Evolutionary conservation across 2,888 invertebrate species (phyloP).

Genomic region (Thecocarcelia acutangulata): DNA sequence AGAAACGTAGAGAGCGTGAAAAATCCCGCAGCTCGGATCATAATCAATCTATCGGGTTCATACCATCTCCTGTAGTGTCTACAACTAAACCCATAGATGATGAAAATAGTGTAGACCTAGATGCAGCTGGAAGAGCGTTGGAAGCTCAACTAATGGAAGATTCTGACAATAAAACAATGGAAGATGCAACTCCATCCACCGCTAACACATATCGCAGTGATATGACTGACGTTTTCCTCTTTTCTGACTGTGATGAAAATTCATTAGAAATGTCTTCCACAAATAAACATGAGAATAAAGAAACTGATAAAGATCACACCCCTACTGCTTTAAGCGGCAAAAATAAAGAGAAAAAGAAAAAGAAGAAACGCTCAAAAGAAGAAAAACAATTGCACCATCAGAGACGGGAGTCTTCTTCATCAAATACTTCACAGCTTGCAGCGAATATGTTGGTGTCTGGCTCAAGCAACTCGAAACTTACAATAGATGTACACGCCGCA

Average conservation of each 20-base stretch:
- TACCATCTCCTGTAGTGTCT: constrained; percentile 47
- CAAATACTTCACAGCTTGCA: constrained; percentile 64
- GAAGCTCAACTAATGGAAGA: constrained; percentile 91
- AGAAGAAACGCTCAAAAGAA: constrained; percentile 91
- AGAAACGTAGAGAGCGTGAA: constrained; percentile 85
- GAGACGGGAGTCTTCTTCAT: constrained; percentile 73
- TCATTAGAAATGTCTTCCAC: constrained; percentile 79
- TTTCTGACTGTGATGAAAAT: constrained; percentile 84
- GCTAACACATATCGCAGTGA: constrained; percentile 79
- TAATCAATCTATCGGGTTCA: constrained; percentile 64
- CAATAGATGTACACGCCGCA: constrained; percentile 76
- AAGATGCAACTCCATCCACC: constrained; percentile 80
- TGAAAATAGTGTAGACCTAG: constrained; percentile 90
- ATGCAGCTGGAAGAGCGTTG: constrained; percentile 90
- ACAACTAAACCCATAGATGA: constrained; percentile 81
- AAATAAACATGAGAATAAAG: constrained; percentile 73
- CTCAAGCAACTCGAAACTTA: constrained; percentile 73
- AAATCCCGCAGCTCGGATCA: constrained; percentile 81
- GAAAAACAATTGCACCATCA: constrained; percentile 86
- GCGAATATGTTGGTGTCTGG: constrained; percentile 4
- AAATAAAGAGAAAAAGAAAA: constrained; percentile 90
- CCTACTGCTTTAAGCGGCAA: constrained; percentile 77
- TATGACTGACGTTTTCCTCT: constrained; percentile 84
- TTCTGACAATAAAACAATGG: constrained; percentile 82
- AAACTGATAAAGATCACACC: constrained; percentile 63